Evolutionary conservation across 2,113 vertebrate genomes (phyloP), one percentile per base, ranked within the genome.

Genomic region (Vulpes ferrilata): DNA sequence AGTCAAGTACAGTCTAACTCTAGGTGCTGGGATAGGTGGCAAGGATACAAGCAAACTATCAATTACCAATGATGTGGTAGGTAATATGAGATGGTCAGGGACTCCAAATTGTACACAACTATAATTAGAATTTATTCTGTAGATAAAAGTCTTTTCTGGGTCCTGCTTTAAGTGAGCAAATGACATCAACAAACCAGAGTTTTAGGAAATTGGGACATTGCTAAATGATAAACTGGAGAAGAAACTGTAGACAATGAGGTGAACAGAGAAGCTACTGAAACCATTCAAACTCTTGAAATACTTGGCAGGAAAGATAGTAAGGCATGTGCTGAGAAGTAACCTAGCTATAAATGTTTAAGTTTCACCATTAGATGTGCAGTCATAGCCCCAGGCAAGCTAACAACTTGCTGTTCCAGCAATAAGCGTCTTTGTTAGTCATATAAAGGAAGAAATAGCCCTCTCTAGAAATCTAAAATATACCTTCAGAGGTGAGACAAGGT

Each of bases 341-440:
- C 4, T 69, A 43, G 60, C 82, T 89, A 71, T 53, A 79, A 93
- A 87, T n/a, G 16, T 92, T 86, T 83, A 78, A 59, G 17, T 38
- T 83, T 83, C 57, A 51, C n/a, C 27, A 20, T 22, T 91, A 67
- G 93, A 35, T 95, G 38, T 55, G 5, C 16, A 23, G 16, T 55
- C n/a, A 13, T 11, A 87, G 53, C 30, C 48, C 17, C 27, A 79
- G 90, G 53, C 0, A 0, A 59, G 43, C 55, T 62, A 0, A 0
- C 30, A 80, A 85, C 0, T 16, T 87, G 80, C 81, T 95, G 88
- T 87, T 96, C 65, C 96, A 86, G 86, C 59, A 98, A 73, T 67
- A 97, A 80, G 96, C 48, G 89, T 60, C 62, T 93, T 86, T 0
- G 71, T 92, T 92, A 97, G 85, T 98, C 23, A 97, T 96, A 86